A percentile compares a stretch with the other conserved stretches of the same genome.
Evolutionary conservation across 2,113 vertebrate species (phyloP).

Genomic region (Hemibagrus wyckioides): DNA sequence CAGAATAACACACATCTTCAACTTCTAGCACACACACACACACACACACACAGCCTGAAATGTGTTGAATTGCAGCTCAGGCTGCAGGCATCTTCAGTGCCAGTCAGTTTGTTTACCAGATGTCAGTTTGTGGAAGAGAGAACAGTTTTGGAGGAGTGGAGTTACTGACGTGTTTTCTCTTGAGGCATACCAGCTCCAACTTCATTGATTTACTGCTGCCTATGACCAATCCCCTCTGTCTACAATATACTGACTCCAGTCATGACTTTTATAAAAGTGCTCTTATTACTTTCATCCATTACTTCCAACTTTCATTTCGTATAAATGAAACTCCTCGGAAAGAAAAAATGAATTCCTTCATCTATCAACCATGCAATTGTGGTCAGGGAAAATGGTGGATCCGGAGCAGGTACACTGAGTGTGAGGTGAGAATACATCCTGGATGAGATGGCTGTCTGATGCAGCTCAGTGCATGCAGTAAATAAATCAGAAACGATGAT

Average conservation of each 20-base stretch:
- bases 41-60: neutral
- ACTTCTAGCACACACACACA: neutral
- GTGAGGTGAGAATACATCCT: neutral
- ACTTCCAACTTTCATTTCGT: neutral
- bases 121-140: constrained; percentile 5
- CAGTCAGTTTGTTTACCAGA: constrained; percentile 25
- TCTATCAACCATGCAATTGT: neutral
- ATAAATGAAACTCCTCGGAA: neutral
- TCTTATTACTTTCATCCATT: too few species aligned
- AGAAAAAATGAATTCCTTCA: neutral
- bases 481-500: neutral
- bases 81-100: neutral
- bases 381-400: neutral
- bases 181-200: neutral
- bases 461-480: neutral
- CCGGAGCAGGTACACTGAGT: neutral
- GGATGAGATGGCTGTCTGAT: neutral
- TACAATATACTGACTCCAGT: neutral
- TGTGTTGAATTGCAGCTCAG: neutral
- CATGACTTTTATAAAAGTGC: neutral
- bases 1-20: neutral
- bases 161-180: constrained; percentile 28
- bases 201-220: constrained; percentile 19
- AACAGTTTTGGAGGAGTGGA: constrained; percentile 9
- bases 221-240: neutral